Percentiles rank a stretch among this genome's conserved stretches.
Conservation (phyloP, 2,888 invertebrate genomes). For the Agrenia bidenticulata region DNA sequence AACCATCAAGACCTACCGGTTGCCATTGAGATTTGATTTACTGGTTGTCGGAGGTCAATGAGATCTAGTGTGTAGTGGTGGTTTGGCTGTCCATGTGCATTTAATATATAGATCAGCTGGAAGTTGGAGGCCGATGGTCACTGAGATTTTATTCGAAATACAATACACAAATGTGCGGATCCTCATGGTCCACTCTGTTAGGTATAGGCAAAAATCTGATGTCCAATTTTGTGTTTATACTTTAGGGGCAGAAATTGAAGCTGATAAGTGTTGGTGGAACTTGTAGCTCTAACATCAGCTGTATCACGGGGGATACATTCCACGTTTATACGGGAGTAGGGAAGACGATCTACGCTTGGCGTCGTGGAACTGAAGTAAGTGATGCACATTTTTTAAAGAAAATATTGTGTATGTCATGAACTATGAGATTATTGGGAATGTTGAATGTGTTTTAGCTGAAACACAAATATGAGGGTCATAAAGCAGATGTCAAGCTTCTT, state of each 20-base stretch:
- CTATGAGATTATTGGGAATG: background rate
- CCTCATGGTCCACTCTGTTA: too few species aligned
- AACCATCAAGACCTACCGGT: too few species aligned
- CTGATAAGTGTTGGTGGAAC: slow-evolving; percentile 79
- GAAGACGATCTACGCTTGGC: slow-evolving; percentile 81
- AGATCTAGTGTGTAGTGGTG: too few species aligned
- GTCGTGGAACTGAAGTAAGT: slow-evolving; percentile 71
- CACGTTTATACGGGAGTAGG: slow-evolving; percentile 79
- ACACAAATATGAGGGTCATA: slow-evolving; percentile 70
- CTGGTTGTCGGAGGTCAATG: too few species aligned
- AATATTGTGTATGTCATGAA: background rate
- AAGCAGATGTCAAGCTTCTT: slow-evolving; percentile 69
- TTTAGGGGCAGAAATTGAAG: slow-evolving; percentile 54
- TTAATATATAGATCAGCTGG: too few species aligned
- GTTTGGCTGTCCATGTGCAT: too few species aligned
- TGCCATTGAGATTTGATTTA: too few species aligned
- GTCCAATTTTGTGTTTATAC: too few species aligned
- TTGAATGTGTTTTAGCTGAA: slow-evolving; percentile 61
- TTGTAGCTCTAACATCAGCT: slow-evolving; percentile 76
- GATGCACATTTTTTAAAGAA: background rate
- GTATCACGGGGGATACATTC: slow-evolving; percentile 71
- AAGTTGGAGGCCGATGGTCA: too few species aligned
- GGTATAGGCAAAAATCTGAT: too few species aligned
- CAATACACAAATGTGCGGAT: too few species aligned
- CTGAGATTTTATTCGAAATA: too few species aligned